Evolutionary conservation across 1,140 invertebrate species (phyloP), one percentile per base, ranked within the genome.

Genomic region (Papilio glaucus): DNA sequence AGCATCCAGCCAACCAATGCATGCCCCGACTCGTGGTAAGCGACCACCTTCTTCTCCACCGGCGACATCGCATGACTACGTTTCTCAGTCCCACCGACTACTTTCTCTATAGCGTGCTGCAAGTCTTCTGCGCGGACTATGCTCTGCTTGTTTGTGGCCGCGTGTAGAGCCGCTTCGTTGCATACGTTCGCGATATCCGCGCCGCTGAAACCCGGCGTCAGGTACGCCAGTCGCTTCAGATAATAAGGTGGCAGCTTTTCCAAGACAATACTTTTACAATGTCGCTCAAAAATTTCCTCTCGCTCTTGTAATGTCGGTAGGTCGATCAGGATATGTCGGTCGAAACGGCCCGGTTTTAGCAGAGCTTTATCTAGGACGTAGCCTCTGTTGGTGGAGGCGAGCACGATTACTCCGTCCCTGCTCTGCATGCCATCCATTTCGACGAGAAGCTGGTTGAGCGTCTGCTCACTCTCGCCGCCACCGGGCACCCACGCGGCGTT

Each of bases 391-490:
- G 99, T 99, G 0, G 98, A 98, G 0, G 98, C 99, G 18, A 99
- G 88, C 92, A 99, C 96, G 12, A 99, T 97, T 24, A 99, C 97
- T 4, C 98, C 98, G 86, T 98, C 96, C 75, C 96, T 96, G 8
- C 97, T 96, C 42, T 96, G 96, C 96, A 99, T 99, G 67, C 99
- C 99, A 94, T 99, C 99, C 98, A 99, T 99, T 94, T 99, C 99
- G 6, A 99, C 98, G 12, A 99, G 94, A 8, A 99, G 94, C 89
- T 99, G 99, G 94, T 99, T 99, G 13, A 99, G 93, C 1, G 99
- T 99, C 94, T 99, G 98, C 84, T 99, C 98, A 10, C 96, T 95
- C 94, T 99, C 98, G 0, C 97, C 96, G 12, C 94, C 94, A 9
- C 95, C 94, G 13, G 95, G 95, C 12, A 91, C 89, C 29, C 75